Conservation (phyloP, 2,113 vertebrate species). For the Saccopteryx bilineata region DNA sequence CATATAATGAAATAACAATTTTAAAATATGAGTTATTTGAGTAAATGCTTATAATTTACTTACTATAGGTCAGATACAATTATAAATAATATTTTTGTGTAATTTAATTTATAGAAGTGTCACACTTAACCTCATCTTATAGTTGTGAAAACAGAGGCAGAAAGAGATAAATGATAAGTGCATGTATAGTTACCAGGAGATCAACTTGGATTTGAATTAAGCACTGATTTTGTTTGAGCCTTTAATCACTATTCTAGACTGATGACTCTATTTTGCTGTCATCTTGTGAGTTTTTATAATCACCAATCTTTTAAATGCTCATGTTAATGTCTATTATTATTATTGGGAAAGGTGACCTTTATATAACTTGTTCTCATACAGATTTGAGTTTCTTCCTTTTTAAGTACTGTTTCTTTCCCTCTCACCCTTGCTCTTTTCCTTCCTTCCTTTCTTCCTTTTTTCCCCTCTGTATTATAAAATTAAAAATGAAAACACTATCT, state of each 20-base stretch:
- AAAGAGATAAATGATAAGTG: not conserved
- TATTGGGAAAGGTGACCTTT: not conserved
- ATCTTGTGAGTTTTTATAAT: not conserved
- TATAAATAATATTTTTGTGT: not conserved
- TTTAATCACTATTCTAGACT: not conserved
- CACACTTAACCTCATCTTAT: not conserved
- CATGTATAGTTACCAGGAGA: not conserved
- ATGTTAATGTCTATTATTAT: fast-evolving
- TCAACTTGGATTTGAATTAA: not conserved
- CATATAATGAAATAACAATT: not conserved
- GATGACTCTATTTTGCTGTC: not conserved
- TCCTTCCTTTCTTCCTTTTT: not conserved
- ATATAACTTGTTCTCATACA: not conserved
- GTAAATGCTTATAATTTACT: not conserved
- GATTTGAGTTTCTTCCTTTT: not conserved
- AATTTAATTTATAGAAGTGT: not conserved
- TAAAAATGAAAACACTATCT: not conserved
- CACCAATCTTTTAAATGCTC: not conserved
- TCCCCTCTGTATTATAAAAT: not conserved
- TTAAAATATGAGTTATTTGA: not conserved
- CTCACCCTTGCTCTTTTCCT: not conserved
- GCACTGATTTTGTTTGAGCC: not conserved
- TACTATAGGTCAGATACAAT: not conserved
- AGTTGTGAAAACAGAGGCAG: not conserved
- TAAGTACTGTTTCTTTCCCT: not conserved